These are phyloP conservation scores for Tanaodytes sp. DNA, from an alignment of 2,888 invertebrate genomes.

Conservation along the genomic window DNA sequence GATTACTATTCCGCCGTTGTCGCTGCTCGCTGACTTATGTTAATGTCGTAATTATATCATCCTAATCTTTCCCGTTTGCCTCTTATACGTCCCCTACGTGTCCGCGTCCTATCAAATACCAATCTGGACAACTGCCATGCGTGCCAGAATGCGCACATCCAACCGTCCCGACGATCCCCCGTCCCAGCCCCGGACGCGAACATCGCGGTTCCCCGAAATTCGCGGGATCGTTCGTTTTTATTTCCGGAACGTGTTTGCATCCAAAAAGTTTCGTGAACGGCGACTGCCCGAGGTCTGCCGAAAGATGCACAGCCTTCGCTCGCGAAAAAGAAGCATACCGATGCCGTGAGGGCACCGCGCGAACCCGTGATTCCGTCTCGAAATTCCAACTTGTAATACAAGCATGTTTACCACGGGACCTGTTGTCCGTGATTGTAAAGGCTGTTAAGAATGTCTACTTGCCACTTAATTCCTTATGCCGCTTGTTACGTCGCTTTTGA, in stretches of 20 bases:
- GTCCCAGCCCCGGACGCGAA: conserved; percentile 39
- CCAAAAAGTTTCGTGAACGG: conserved; percentile 39
- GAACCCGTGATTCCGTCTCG: no score
- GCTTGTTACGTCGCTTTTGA: no score
- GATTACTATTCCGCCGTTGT: conserved; percentile 70
- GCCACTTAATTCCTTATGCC: conserved; percentile 39
- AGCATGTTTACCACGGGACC: conserved; percentile 44
- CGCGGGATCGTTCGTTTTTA: conserved; percentile 59
- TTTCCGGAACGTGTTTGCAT: conserved; percentile 51
- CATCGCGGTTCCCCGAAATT: conserved; percentile 50
- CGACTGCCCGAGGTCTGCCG: neutral
- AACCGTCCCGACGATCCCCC: conserved; percentile 31
- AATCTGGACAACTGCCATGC: conserved; percentile 72
- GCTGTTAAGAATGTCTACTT: conserved; percentile 45
- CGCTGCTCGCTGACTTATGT: conserved; percentile 71
- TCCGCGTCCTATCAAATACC: conserved; percentile 71
- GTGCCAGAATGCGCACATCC: conserved; percentile 69
- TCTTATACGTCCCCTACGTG: conserved; percentile 67
- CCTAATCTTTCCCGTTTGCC: conserved; percentile 70
- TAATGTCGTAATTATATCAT: conserved; percentile 73
- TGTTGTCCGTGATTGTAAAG: conserved; percentile 41
- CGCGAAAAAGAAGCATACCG: conserved; percentile 24
- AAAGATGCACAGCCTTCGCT: no score
- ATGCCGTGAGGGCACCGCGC: conserved; percentile 18
- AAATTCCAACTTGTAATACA: conserved; percentile 45